These are phyloP conservation scores for Sipha maydis DNA, from an alignment of 2,888 invertebrate species.

Conservation along the genomic window DNA sequence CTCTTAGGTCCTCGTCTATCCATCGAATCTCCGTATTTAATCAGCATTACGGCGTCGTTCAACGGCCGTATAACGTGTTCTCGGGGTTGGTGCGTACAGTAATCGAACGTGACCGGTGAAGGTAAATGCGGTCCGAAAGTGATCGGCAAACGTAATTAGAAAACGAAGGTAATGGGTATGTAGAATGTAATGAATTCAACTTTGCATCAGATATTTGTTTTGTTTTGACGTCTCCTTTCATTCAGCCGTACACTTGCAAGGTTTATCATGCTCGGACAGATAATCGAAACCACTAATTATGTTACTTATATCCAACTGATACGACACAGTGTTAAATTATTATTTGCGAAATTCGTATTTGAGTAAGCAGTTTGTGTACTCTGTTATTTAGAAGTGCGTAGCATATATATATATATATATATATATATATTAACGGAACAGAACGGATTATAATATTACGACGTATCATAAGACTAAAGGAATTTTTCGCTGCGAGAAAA, in stretches of 20 bases:
- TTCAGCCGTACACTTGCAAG: background rate
- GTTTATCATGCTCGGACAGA: background rate
- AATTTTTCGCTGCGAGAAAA: no score
- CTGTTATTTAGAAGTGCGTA: no score
- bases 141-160: conserved; percentile 10
- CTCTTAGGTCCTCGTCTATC: background rate
- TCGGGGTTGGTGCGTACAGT: background rate
- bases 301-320: no score
- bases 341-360: no score
- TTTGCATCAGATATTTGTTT: background rate
- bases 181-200: background rate
- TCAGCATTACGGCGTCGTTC: background rate
- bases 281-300: background rate
- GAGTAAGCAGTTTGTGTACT: no score
- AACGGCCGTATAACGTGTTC: background rate
- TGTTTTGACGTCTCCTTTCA: background rate
- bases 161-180: background rate
- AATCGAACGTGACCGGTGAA: conserved; percentile 1
- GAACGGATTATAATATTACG: no score
- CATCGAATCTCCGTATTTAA: background rate
- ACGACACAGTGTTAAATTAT: background rate
- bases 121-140: conserved; percentile 14
- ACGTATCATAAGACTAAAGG: no score
- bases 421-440: no score
- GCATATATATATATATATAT: no score